Conservation (phyloP, 2,797 vertebrate genomes). For the Sparidentex hasta region DNA sequence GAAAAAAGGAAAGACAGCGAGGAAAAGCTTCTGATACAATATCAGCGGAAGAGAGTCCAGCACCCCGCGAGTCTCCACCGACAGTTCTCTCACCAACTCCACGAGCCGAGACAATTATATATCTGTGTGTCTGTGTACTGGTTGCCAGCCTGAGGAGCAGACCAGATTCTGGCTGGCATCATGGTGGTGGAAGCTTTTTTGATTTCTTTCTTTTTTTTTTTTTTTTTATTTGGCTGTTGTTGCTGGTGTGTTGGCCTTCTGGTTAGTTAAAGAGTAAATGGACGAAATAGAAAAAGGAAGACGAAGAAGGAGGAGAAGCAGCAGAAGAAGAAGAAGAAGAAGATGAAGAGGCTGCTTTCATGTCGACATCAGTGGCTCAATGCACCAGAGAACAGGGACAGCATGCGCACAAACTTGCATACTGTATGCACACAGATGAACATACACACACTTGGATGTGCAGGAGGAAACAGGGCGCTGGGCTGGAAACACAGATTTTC, state of each 20-base stretch:
- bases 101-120: slow-evolving; percentile 16
- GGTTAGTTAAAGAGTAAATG: slow-evolving; percentile 38
- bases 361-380: slow-evolving; percentile 53
- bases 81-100: slow-evolving; percentile 48
- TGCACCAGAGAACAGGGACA: slow-evolving; percentile 35
- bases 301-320: background rate
- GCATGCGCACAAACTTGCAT: slow-evolving; percentile 19
- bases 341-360: slow-evolving; percentile 34
- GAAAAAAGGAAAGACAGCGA: background rate
- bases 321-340: background rate
- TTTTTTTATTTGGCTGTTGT: slow-evolving; percentile 27
- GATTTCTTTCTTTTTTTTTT: too few species aligned
- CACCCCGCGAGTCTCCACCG: slow-evolving; percentile 23
- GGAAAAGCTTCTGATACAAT: slow-evolving; percentile 43
- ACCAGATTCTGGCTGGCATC: slow-evolving; percentile 19
- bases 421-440: slow-evolving; percentile 17
- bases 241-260: slow-evolving; percentile 46
- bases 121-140: slow-evolving; percentile 35
- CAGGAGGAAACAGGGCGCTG: slow-evolving; percentile 47
- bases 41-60: slow-evolving; percentile 28
- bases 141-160: slow-evolving; percentile 44
- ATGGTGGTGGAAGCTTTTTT: slow-evolving; percentile 19
- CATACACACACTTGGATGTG: slow-evolving; percentile 40
- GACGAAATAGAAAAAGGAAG: slow-evolving; percentile 5
- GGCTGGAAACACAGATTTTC: slow-evolving; percentile 64